phyloP scores from a whole-genome alignment of 2,888 invertebrate species.

The Cryptosula pallasiana region DNA sequence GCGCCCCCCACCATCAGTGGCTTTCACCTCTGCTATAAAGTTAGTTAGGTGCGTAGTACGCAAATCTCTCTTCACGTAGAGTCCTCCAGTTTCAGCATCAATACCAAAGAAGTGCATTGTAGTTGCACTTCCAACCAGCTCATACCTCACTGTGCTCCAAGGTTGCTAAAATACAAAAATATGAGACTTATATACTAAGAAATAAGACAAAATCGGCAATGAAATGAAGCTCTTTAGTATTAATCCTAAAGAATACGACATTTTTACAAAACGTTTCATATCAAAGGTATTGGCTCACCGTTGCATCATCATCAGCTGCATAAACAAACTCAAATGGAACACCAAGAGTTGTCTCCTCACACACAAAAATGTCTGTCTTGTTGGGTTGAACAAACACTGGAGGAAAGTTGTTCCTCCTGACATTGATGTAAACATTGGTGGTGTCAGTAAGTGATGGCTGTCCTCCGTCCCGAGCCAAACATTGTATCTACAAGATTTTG shows the following conservation, averaged over 20 bases:
- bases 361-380: neutral
- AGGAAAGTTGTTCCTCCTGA: conserved; percentile 10
- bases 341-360: conserved; percentile 4
- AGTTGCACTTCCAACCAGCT: conserved; percentile 42
- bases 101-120: conserved; percentile 40
- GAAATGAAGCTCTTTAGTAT: too few relatives aligned
- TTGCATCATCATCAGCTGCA: conserved; percentile 4
- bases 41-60: neutral
- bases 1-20: conserved; percentile 7
- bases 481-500: conserved; percentile 10
- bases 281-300: too few relatives aligned
- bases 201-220: too few relatives aligned
- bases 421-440: conserved; percentile 32
- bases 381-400: conserved; percentile 24
- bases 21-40: conserved; percentile 6
- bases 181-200: too few relatives aligned
- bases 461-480: conserved; percentile 21
- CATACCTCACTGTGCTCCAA: conserved; percentile 37
- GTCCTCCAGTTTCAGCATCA: conserved; percentile 27
- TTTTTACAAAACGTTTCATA: too few relatives aligned
- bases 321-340: neutral
- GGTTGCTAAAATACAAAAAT: conserved; percentile 40
- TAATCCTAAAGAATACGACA: too few relatives aligned
- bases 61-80: conserved; percentile 20
- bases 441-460: conserved; percentile 31